A percentile compares a stretch with the other conserved stretches of the same genome.
Evolutionary conservation across 2,888 invertebrate species (phyloP).

Genomic region (Tetropium fuscum): DNA sequence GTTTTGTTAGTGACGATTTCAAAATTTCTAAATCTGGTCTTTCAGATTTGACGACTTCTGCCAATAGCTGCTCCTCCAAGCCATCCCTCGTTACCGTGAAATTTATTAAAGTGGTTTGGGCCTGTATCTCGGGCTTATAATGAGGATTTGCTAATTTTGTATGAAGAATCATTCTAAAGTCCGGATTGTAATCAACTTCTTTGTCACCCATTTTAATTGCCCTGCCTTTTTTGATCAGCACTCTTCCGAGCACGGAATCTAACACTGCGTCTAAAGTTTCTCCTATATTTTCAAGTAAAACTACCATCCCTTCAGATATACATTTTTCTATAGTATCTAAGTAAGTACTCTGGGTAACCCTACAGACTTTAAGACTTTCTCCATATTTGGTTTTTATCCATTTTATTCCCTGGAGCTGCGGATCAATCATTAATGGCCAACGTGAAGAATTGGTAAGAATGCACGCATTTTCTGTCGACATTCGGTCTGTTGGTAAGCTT

Average conservation of each 20-base stretch:
- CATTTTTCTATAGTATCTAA: conserved; percentile 82
- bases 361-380: conserved; percentile 77
- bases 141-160: conserved; percentile 96
- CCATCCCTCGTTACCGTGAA: conserved; percentile 95
- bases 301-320: conserved; percentile 76
- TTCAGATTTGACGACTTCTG: conserved; percentile 94
- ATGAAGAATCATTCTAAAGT: conserved; percentile 87
- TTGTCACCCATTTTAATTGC: conserved; percentile 89
- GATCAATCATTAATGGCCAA: conserved; percentile 97
- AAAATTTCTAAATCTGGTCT: conserved; percentile 89
- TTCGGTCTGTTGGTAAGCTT: conserved; percentile 90
- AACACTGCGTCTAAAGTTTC: conserved; percentile 92
- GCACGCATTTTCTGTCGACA: conserved; percentile 96
- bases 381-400: conserved; percentile 95
- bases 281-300: conserved; percentile 90
- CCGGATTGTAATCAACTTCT: conserved; percentile 88
- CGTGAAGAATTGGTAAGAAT: conserved; percentile 90
- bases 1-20: conserved; percentile 86
- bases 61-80: conserved; percentile 92
- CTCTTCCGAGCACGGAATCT: conserved; percentile 88
- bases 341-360: conserved; percentile 85
- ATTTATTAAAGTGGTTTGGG: conserved; percentile 94
- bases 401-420: conserved; percentile 87
- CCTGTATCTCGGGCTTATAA: conserved; percentile 97
- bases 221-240: conserved; percentile 89